Percentiles rank a stretch among this genome's conserved stretches.
Conservation (phyloP, 2,888 invertebrate genomes). For the Bimastos eiseni region DNA sequence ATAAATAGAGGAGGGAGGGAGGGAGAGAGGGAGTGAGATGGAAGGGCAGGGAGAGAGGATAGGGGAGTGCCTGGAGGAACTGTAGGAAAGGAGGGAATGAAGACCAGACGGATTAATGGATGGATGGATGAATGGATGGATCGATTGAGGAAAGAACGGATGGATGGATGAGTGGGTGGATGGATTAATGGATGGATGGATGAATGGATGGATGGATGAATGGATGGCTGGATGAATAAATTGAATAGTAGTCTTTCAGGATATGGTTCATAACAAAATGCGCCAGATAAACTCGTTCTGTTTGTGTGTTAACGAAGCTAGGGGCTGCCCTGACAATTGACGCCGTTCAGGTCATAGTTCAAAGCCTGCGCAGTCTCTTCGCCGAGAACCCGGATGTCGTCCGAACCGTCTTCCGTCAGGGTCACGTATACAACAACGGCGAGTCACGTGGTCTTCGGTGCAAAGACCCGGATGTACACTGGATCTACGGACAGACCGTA, state of each 20-base stretch:
- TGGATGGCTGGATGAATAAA: neutral
- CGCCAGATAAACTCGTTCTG: neutral
- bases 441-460: constrained; percentile 39
- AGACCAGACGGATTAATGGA: neutral
- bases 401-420: constrained; percentile 40
- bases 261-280: too few species aligned
- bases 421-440: constrained; percentile 37
- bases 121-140: too few species aligned
- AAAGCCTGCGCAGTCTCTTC: constrained; percentile 83
- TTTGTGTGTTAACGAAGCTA: constrained; percentile 68
- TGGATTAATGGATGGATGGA: neutral
- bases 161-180: too few species aligned
- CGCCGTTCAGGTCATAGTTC: constrained; percentile 86
- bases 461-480: constrained; percentile 49
- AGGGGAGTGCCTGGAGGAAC: neutral
- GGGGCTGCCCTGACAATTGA: constrained; percentile 95
- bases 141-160: too few species aligned
- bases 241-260: neutral
- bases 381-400: constrained; percentile 84
- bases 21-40: neutral
- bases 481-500: constrained; percentile 55
- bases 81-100: neutral
- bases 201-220: neutral
- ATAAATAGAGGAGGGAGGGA: neutral
- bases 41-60: neutral